A percentile compares a stretch with the other conserved stretches of the same genome.
These are phyloP conservation scores for Indicator maculatus DNA, from an alignment of 2,113 vertebrate species.

Conservation along the genomic window DNA sequence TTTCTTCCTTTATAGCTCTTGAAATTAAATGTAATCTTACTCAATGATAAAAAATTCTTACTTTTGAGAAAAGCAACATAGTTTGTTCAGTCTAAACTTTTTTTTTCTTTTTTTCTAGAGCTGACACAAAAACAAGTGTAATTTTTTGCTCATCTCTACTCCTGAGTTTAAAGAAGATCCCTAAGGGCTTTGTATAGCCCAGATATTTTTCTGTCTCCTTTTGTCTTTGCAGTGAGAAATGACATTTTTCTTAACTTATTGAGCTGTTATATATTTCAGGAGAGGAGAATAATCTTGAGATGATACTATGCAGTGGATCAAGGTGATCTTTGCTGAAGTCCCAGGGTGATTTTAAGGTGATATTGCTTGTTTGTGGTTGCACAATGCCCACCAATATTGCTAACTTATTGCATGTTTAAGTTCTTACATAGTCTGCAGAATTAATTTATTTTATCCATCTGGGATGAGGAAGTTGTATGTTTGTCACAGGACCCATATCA, in stretches of 20 bases:
- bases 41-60: background rate
- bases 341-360: background rate
- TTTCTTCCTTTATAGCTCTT: background rate
- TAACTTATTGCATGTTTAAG: background rate
- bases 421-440: background rate
- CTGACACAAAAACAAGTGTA: background rate
- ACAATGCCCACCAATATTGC: background rate
- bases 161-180: background rate
- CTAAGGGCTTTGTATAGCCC: background rate
- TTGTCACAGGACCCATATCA: background rate
- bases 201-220: background rate
- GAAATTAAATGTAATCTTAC: background rate
- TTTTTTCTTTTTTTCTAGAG: background rate
- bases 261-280: background rate
- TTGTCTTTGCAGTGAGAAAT: background rate
- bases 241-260: background rate
- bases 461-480: fast-evolving
- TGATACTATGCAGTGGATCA: background rate
- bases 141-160: background rate
- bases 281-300: background rate
- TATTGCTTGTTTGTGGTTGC: background rate
- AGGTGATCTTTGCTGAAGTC: background rate
- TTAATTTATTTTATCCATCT: background rate
- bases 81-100: background rate
- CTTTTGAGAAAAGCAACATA: background rate